Percentiles rank a stretch among this genome's conserved stretches.
Conservation (phyloP, 2,888 invertebrate species). For the Hermaeophaga mercurialis region DNA sequence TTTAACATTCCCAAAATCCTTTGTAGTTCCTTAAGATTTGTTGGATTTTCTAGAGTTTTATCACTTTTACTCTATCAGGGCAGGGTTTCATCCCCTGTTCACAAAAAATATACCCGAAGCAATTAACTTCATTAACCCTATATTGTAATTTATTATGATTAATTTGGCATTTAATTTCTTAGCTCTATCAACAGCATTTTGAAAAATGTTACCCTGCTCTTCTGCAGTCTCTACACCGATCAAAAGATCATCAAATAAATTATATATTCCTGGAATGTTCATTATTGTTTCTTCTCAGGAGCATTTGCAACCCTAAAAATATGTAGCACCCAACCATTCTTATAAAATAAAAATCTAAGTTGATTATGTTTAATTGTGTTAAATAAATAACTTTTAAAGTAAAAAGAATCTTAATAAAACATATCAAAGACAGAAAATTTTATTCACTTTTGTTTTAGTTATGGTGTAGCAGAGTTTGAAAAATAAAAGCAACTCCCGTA, state of each 20-base stretch:
- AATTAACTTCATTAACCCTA: constrained; percentile 36
- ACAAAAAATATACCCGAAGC: constrained; percentile 20
- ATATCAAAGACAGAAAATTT: too few relatives aligned
- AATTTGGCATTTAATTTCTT: constrained; percentile 32
- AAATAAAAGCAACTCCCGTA: too few relatives aligned
- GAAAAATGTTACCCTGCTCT: constrained; percentile 34
- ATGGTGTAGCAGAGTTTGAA: too few relatives aligned
- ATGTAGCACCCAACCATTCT: too few relatives aligned
- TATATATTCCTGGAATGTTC: constrained; percentile 29
- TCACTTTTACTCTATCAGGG: constrained; percentile 20
- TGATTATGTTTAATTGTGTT: too few relatives aligned
- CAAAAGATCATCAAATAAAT: constrained; percentile 13
- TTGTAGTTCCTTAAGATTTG: constrained; percentile 28
- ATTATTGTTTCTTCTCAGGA: too few relatives aligned
- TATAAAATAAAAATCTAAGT: too few relatives aligned
- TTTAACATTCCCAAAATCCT: constrained; percentile 30
- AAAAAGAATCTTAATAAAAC: too few relatives aligned
- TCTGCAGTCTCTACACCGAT: constrained; percentile 31
- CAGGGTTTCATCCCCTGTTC: constrained; percentile 15
- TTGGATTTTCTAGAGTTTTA: constrained; percentile 19
- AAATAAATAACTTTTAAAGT: too few relatives aligned
- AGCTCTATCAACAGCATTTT: constrained; percentile 25
- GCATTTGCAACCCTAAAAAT: too few relatives aligned
- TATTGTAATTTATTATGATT: constrained; percentile 38
- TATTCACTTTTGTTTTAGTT: too few relatives aligned